Evolutionary conservation across 2,888 invertebrate species (phyloP).

Genomic region (Erebia ligea): DNA sequence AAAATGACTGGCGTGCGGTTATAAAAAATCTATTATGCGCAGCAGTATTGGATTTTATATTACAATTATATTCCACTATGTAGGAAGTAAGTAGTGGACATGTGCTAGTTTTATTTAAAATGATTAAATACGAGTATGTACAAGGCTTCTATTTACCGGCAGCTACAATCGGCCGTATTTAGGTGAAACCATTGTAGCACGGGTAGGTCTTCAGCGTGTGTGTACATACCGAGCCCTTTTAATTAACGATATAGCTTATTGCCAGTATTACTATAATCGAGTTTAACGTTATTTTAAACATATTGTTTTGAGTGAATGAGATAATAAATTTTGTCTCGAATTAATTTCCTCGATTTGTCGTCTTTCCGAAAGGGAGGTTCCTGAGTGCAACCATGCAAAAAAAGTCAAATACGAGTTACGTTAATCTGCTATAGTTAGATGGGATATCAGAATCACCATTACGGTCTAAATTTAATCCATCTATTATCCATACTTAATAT

Average conservation of each 20-base stretch:
- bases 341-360: neutral
- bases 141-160: conserved; percentile 19
- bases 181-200: conserved; percentile 35
- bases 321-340: neutral
- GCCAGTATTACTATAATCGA: conserved; percentile 10
- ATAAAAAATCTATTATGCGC: too few relatives aligned
- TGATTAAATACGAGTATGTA: conserved; percentile 17
- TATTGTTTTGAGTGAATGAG: neutral
- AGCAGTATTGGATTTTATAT: neutral
- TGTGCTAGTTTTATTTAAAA: conserved; percentile 21
- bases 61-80: conserved; percentile 9
- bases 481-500: too few relatives aligned
- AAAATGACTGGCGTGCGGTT: too few relatives aligned
- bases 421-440: too few relatives aligned
- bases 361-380: too few relatives aligned
- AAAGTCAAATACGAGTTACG: too few relatives aligned
- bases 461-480: too few relatives aligned
- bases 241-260: conserved; percentile 18
- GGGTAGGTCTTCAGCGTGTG: conserved; percentile 29
- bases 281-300: conserved; percentile 3
- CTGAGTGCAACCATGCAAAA: too few relatives aligned
- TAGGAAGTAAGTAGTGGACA: conserved; percentile 6
- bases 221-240: conserved; percentile 14
- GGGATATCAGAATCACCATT: too few relatives aligned
- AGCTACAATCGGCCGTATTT: conserved; percentile 26